A percentile compares a stretch with the other conserved stretches of the same genome.
Conservation (phyloP, 1,140 invertebrate species). For the Anthonomus grandis region DNA sequence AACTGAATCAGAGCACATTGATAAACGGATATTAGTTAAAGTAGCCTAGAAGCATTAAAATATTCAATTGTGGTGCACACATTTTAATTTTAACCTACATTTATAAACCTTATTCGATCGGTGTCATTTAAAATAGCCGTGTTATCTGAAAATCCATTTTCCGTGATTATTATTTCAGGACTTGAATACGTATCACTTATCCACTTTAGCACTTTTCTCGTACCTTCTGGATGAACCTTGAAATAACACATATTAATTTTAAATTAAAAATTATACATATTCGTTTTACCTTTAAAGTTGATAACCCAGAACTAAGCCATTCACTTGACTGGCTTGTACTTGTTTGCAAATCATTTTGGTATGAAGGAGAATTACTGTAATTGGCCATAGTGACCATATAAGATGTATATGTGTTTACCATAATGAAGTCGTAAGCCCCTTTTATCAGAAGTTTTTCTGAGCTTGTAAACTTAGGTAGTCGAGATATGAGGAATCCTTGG, state of each 20-base stretch:
- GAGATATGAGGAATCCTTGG: slow-evolving; percentile 57
- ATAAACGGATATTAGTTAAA: slow-evolving; percentile 17
- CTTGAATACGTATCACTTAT: slow-evolving; percentile 61
- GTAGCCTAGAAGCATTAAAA: slow-evolving; percentile 4
- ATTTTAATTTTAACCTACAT: slow-evolving; percentile 8
- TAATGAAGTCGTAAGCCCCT: slow-evolving; percentile 32
- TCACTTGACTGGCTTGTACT: not conserved
- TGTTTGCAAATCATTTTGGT: slow-evolving; percentile 7
- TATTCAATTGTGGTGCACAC: no score
- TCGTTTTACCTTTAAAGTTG: not conserved
- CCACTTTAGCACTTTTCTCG: slow-evolving; percentile 59
- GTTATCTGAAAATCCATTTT: slow-evolving; percentile 65
- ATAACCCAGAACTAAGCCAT: not conserved
- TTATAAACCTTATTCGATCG: slow-evolving; percentile 24
- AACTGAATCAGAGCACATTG: slow-evolving; percentile 39
- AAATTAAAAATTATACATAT: no score
- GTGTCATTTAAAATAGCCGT: slow-evolving; percentile 22
- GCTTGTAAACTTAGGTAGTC: slow-evolving; percentile 40
- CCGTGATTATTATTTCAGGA: slow-evolving; percentile 62
- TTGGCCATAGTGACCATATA: not conserved
- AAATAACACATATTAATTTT: no score
- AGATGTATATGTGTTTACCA: slow-evolving; percentile 6
- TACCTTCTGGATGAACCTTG: slow-evolving; percentile 40
- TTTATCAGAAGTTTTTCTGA: slow-evolving; percentile 57
- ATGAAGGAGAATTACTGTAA: slow-evolving; percentile 2